Evolutionary conservation across 2,797 vertebrate species (phyloP), one percentile per base, ranked within the genome.

Genomic region (Petrocephalus schoutedeni): DNA sequence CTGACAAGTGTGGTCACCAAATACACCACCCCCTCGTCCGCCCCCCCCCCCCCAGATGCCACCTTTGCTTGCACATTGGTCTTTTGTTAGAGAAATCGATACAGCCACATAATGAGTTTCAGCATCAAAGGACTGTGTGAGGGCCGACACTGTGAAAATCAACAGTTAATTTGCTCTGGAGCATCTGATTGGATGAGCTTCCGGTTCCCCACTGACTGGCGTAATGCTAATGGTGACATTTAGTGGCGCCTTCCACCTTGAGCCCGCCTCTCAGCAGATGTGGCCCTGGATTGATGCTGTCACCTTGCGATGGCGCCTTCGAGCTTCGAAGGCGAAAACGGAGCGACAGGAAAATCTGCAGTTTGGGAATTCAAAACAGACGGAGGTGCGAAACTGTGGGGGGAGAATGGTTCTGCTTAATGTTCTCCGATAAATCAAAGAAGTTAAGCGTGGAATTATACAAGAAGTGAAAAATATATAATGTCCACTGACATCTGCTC

Each of bases 351-450:
- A 91, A 94, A 93, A 93, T 95, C 91, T 92, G 92, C 93, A 92
- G 90, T 90, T 88, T 93, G 94, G 93, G 93, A 93, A 93, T 93
- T 92, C 90, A 59, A 90, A 94, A 92, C 93, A 94, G 94, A 94
- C 91, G 92, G 93, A 89, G 16, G 89, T 91, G 90, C 58, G 89
- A 21, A 87, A 87, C 88, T 88, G 71, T 87, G 88, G 36, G 91
- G 91, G 91, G 89, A 90, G 91, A 87, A 89, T 87, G 88, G 91
- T 92, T 89, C 89, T 86, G 88, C 90, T 91, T 89, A 90, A 67
- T 90, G 91, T 87, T 87, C 71, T n/a, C 90, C 87, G 88, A 93
- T 95, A 93, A 94, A 94, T 95, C 91, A 91, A 93, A 94, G 93
- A 91, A 90, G 94, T 93, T 92, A 91, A 90, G 89, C 91, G 90